Evolutionary conservation across 53 echinoderm and acorn worm genomes (phyloP).

Genomic region (Hippasteria phrygiana): DNA sequence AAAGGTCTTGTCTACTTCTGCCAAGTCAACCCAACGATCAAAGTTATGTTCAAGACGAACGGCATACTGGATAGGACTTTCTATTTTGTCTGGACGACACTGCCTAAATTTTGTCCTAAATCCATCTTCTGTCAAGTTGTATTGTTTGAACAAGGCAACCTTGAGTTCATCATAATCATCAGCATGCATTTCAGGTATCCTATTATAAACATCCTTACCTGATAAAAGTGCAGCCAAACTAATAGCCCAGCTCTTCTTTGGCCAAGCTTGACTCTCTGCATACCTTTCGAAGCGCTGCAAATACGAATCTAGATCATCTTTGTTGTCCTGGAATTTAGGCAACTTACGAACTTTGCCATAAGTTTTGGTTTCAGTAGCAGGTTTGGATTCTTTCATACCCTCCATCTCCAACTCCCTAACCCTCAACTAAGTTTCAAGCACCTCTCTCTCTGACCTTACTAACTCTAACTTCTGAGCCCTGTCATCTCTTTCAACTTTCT

Average conservation of each 20-base stretch:
- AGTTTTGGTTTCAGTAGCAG: background rate
- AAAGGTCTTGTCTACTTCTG: constrained; percentile 15
- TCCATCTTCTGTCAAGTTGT: constrained; percentile 56
- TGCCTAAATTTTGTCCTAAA: constrained; percentile 49
- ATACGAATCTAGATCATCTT: constrained; percentile 46
- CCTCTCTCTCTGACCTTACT: too few relatives aligned
- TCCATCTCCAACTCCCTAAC: too few relatives aligned
- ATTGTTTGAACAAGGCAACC: constrained; percentile 31
- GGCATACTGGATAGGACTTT: constrained; percentile 22
- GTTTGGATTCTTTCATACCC: background rate
- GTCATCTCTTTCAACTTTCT: too few relatives aligned
- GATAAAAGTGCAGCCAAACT: constrained; percentile 19
- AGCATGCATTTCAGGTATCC: background rate
- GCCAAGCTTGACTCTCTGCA: constrained; percentile 12
- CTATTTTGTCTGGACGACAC: background rate
- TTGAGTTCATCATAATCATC: constrained; percentile 44
- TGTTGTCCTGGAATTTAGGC: constrained; percentile 15
- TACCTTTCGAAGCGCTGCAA: constrained; percentile 25
- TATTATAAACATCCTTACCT: constrained; percentile 20
- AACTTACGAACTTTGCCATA: background rate
- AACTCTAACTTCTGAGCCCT: too few relatives aligned
- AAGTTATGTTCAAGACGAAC: constrained; percentile 40
- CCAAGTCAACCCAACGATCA: constrained; percentile 35
- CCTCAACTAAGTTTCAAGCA: background rate
- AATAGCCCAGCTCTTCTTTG: constrained; percentile 23